Percentiles rank a stretch among this genome's conserved stretches.
Conservation (phyloP, 2,797 vertebrate genomes). For the Crenichthys baileyi region DNA sequence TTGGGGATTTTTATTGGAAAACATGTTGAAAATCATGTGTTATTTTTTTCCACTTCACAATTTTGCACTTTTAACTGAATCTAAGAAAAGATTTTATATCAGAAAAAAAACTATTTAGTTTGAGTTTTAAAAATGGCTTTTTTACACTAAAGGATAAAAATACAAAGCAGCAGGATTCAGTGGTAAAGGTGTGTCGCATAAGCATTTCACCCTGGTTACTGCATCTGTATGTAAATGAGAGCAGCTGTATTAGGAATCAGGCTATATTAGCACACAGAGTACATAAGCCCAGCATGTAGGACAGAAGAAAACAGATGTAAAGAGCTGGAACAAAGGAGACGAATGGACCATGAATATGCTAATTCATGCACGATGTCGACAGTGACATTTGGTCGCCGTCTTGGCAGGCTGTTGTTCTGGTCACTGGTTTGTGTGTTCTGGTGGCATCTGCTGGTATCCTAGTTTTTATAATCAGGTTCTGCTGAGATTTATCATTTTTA, state of each 20-base stretch:
- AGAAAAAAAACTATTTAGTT: background rate
- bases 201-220: background rate
- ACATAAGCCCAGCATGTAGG: background rate
- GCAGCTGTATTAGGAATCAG: background rate
- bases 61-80: background rate
- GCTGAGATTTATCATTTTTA: background rate
- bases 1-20: background rate
- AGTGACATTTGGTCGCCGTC: constrained; percentile 3
- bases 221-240: background rate
- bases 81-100: background rate
- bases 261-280: background rate
- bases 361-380: constrained; percentile 4
- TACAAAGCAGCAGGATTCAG: background rate
- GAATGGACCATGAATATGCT: constrained; percentile 2
- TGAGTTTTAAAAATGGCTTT: background rate
- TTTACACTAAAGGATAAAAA: background rate
- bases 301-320: constrained; percentile 10
- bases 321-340: constrained; percentile 4
- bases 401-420: background rate
- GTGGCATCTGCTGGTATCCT: background rate
- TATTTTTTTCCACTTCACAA: too few species aligned
- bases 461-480: background rate
- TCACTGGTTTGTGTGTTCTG: background rate
- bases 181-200: background rate
- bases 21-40: background rate